Conservation (phyloP, 2,888 invertebrate species). For the Julus scandinavius region DNA sequence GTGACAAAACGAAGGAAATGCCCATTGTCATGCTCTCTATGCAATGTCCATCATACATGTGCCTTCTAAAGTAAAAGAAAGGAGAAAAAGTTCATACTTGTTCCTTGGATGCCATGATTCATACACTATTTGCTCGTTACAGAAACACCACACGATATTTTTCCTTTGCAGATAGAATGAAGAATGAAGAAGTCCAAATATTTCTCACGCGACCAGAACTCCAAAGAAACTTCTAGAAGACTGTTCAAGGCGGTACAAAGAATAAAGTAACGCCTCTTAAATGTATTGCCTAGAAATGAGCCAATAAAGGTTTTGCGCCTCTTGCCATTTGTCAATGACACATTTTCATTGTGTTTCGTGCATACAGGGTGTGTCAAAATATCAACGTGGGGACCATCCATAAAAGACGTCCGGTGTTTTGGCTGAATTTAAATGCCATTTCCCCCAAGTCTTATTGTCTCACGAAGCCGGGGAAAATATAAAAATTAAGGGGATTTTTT, state of each 20-base stretch:
- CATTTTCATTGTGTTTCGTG: no score
- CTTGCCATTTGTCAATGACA: no score
- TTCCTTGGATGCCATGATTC: slow-evolving; percentile 34
- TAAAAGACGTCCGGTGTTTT: no score
- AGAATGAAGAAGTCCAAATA: background rate
- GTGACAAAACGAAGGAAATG: slow-evolving; percentile 10
- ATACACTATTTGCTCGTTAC: background rate
- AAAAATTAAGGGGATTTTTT: no score
- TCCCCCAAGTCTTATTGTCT: no score
- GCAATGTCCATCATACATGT: background rate
- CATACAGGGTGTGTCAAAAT: background rate
- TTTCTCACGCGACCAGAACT: background rate
- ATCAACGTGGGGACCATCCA: no score
- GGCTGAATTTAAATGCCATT: no score
- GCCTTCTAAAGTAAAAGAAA: background rate
- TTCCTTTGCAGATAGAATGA: background rate
- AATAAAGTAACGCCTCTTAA: background rate
- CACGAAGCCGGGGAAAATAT: no score
- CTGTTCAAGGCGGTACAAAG: background rate
- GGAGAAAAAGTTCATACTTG: background rate
- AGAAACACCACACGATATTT: background rate
- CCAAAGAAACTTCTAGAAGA: slow-evolving; percentile 15
- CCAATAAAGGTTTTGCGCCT: background rate
- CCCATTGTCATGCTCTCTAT: slow-evolving; percentile 11
- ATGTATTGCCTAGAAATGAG: background rate